Evolutionary conservation across 2,888 invertebrate genomes (phyloP), one percentile per base, ranked within the genome.

Genomic region (Tuta absoluta): DNA sequence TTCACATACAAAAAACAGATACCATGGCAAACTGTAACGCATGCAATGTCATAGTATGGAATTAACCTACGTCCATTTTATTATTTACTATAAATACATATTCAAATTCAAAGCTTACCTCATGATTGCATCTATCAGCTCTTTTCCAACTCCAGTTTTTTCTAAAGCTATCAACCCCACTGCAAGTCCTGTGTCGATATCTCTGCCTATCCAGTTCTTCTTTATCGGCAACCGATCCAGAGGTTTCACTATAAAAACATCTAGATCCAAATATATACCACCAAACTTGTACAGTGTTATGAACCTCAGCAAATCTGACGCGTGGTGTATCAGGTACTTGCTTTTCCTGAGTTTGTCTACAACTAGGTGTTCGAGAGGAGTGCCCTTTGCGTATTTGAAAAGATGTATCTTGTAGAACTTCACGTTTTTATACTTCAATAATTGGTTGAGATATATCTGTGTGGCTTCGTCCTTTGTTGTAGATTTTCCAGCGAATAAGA

Each of bases 281-380:
- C 61, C 61, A 14, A 45, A 61, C 45, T 61, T 61, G 48, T 61
- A 61, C 17, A 62, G 14, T 19, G 62, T 62, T 17, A 62, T n/a
- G 8, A 33, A 49, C 19, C 45, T 62, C 8, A 62, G 12, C 5
- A 62, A 7, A 19, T 62, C 49, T 5, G 62, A 49, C 23, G 62
- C 23, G 21, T 62, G 49, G 51, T 62, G 14, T 2, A 49, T n/a
- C 11, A 38, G n/a, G 14, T 45, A 48, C 0, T 5, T 2, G 23
- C 48, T 60, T 7, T 45, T 19, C 17, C 12, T 24, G 2, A 48
- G 14, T 11, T 17, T 4, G 3, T 21, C 23, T 2, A 7, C 17
- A 1, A 48, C 19, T 8, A 60, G 8, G 1, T 41, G 48, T 45
- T 60, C 45, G 8, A 60, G 28, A 45, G 60, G 60, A 4, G 60